Evolutionary conservation across 1,140 invertebrate genomes (phyloP), one percentile per base, ranked within the genome.

Genomic region (Anthonomus grandis): DNA sequence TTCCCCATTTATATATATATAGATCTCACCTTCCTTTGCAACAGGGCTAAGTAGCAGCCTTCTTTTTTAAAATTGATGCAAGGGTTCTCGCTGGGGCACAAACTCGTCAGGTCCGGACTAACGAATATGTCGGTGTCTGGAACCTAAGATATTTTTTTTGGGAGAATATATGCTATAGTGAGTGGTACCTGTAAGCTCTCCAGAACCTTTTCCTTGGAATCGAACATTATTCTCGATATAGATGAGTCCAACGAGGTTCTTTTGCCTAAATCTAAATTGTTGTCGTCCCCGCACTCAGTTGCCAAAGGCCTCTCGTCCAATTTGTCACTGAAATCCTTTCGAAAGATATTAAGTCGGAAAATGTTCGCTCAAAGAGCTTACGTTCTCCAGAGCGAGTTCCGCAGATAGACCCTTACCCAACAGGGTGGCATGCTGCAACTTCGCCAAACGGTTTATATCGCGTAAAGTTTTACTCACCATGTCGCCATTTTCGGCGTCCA

Each of bases 101-200:
- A 65, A 51, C 78, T 78, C 2, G 83, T 83, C 51, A 84, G 66
- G 4, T 67, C 73, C 21, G 75, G 72, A 25, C 79, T 73, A 67
- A 86, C 82, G 64, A 89, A 90, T 46, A 89, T 70, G 74, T 90
- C 87, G 54, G 83, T 83, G 41, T 84, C 76, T 1, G 86, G 86
- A 1, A 88, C 78, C 82, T 85, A 63, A 25, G 62, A 61, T 12
- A 6, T 31, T n/a, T 9, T n/a, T 9, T 31, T 31, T 41, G 38
- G 18, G 17, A 9, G 1, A 41, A 41, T 41, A 13, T 34, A 2
- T 2, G 13, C 1, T 13, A 10, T 12, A 34, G 1, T 34, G 31
- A 10, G 10, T 34, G 8, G 3, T 13, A 57, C 55, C 37, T 57
- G 23, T 18, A 57, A 17, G 24, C 10, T 45, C 12, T 57, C 55